Evolutionary conservation across 2,888 invertebrate species (phyloP).

Genomic region (Stenurella melanura): DNA sequence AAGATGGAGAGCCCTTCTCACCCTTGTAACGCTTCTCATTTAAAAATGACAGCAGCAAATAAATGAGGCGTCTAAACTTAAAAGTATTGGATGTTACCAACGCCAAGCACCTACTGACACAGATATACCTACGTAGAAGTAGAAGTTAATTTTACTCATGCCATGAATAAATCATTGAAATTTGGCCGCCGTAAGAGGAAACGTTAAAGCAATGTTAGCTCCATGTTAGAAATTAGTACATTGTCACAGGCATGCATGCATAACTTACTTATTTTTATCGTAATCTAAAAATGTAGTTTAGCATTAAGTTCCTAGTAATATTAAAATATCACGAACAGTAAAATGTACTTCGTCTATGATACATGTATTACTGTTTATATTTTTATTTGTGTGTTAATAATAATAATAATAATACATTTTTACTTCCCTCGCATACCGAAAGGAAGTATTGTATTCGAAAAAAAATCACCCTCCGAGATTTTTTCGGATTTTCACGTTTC

Average conservation of each 20-base stretch:
- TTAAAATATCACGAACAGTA: conserved; percentile 14
- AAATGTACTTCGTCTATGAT: conserved; percentile 12
- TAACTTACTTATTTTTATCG: not conserved
- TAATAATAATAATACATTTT: no score
- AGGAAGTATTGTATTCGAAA: no score
- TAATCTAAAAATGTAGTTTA: not conserved
- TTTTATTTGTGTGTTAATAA: no score
- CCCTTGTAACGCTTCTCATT: not conserved
- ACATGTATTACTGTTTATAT: not conserved
- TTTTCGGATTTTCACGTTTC: no score
- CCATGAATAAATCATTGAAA: not conserved
- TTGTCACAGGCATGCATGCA: not conserved
- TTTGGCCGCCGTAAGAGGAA: not conserved
- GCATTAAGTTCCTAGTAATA: not conserved
- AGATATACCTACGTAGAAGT: no score
- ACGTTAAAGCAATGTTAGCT: not conserved
- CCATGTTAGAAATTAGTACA: not conserved
- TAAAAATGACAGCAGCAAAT: conserved; percentile 3
- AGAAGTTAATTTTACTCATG: not conserved
- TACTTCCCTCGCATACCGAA: no score
- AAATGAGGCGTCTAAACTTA: not conserved
- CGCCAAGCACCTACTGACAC: conserved; percentile 1
- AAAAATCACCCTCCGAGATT: no score
- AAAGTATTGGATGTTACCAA: not conserved
- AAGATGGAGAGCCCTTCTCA: not conserved